Percentiles rank a stretch among this genome's conserved stretches.
These are phyloP conservation scores for Ceyx margarethae DNA, from an alignment of 2,113 vertebrate species.

Conservation along the genomic window DNA sequence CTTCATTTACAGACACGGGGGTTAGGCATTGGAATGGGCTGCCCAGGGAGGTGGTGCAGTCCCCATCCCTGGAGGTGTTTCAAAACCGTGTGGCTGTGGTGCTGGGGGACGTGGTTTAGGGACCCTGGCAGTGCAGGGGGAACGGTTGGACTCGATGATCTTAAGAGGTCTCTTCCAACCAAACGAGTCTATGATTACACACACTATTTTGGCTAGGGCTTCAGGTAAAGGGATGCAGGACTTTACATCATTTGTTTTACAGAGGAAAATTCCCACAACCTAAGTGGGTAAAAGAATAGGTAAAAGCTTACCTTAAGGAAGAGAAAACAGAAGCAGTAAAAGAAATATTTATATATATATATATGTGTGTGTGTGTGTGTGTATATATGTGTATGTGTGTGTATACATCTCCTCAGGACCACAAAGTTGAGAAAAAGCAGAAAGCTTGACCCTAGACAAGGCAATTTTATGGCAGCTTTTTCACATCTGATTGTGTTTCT, in stretches of 20 bases:
- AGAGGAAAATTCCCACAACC: neutral
- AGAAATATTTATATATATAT: neutral
- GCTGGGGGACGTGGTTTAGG: too few relatives aligned
- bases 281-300: neutral
- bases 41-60: too few relatives aligned
- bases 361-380: too few relatives aligned
- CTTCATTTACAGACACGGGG: too few relatives aligned
- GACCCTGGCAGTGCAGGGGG: too few relatives aligned
- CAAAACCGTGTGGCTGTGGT: too few relatives aligned
- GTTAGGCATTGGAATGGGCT: too few relatives aligned
- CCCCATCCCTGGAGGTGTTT: too few relatives aligned
- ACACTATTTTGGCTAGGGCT: neutral
- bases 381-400: too few relatives aligned
- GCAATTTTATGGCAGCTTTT: neutral
- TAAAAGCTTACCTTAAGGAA: neutral
- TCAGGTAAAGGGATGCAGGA: neutral
- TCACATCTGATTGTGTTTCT: neutral
- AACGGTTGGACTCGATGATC: too few relatives aligned
- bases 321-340: neutral
- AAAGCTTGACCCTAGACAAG: neutral
- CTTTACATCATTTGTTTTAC: neutral
- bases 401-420: neutral
- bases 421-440: neutral
- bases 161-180: too few relatives aligned
- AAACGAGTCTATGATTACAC: rapidly evolving